These are phyloP conservation scores for Lepetodrilus schrolli DNA, from an alignment of 2,888 invertebrate species.

Conservation along the genomic window DNA sequence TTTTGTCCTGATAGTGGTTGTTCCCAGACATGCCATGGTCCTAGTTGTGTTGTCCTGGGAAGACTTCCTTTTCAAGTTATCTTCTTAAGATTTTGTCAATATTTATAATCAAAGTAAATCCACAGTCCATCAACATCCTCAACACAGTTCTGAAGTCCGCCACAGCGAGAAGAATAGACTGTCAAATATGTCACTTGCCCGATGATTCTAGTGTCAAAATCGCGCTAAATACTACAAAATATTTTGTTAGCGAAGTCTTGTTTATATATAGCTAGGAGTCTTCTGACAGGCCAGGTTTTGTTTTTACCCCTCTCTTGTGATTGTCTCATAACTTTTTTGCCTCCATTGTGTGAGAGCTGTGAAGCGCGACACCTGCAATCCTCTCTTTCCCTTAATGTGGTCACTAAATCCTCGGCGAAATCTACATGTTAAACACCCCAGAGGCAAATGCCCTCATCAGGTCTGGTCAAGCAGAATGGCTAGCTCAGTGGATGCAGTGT, in stretches of 20 bases:
- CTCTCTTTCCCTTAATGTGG: not conserved
- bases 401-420: not conserved
- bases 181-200: not conserved
- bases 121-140: too few species aligned
- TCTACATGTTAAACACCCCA: not conserved
- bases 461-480: not conserved
- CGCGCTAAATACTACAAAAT: not conserved
- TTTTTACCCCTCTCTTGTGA: not conserved
- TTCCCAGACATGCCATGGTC: too few species aligned
- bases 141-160: too few species aligned
- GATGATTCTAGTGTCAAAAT: conserved; percentile 5
- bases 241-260: not conserved
- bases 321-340: conserved; percentile 10
- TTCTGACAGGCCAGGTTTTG: not conserved
- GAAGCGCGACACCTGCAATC: conserved; percentile 1
- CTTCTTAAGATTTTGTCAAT: too few species aligned
- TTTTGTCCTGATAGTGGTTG: too few species aligned
- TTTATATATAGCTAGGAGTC: too few species aligned
- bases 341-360: not conserved
- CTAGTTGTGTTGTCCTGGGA: too few species aligned
- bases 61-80: too few species aligned
- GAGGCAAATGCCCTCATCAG: not conserved
- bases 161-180: too few species aligned
- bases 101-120: too few species aligned
- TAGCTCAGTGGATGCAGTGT: not conserved